Evolutionary conservation across 2,113 vertebrate genomes (phyloP), one percentile per base, ranked within the genome.

Genomic region (Gopherus evgoodei): DNA sequence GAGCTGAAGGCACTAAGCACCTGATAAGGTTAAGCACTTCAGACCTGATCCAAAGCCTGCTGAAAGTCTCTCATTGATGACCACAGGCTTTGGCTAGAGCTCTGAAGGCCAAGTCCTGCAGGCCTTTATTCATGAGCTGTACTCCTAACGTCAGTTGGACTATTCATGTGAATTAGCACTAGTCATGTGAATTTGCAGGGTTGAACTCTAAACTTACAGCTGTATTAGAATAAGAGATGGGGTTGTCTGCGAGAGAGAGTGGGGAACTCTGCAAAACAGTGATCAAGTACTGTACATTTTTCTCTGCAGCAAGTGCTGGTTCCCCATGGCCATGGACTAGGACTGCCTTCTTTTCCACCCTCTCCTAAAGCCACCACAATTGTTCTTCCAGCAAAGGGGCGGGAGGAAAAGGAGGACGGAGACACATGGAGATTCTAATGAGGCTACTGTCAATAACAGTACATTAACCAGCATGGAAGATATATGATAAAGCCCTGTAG

Each of bases 201-300:
- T 81, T 81, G 1, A 0, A 0, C 47, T 83, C 65, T 14, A 6
- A 8, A 19, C 2, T 47, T 3, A 0, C 7, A 25, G 69, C 81
- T 0, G 0, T 6, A 1, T 21, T 79, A 3, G 53, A 81, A 78
- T 4, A 89, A 85, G 75, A 91, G 57, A 17, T 0, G 0, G 0
- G 1, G 56, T 2, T 10, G 24, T 44, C 72, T 7, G 80, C 0
- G 21, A 2, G 1, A 84, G 27, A 35, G 49, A 62, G 49, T 29
- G 52, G 25, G 72, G 22, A 93, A 31, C 72, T 13, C 78, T 84
- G 93, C 80, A 88, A 93, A 83, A 52, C 2, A 75, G 35, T 0
- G 27, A 49, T n/a, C 2, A 0, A 14, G 24, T 53, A 21, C 53
- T 54, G 35, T 6, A 38, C 49, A 1, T 50, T 79, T 85, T 13